phyloP scores from a whole-genome alignment of 2,113 vertebrate species.

The Nannobrachium achirus region DNA sequence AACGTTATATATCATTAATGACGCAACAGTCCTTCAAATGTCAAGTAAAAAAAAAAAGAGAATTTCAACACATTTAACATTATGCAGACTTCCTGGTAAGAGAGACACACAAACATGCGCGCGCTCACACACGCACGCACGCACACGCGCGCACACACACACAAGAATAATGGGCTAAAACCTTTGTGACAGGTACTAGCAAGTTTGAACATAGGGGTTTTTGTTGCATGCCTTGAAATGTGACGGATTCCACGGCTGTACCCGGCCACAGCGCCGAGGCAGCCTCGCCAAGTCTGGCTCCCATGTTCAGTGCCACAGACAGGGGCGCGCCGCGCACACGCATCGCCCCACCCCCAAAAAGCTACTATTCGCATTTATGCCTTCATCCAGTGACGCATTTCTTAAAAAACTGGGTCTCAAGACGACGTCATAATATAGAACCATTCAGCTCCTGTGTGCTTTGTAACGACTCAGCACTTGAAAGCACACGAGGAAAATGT shows the following conservation, averaged over 20 bases:
- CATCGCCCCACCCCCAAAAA: conserved; percentile 66
- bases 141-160: conserved; percentile 33
- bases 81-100: conserved; percentile 30
- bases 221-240: conserved; percentile 83
- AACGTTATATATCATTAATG: conserved; percentile 81
- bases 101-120: conserved; percentile 8
- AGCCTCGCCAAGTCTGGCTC: conserved; percentile 28
- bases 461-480: conserved; percentile 41
- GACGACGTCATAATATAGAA: conserved; percentile 78
- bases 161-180: conserved; percentile 67
- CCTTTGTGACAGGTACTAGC: conserved; percentile 67
- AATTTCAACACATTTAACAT: conserved; percentile 32
- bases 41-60: conserved; percentile 39
- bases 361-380: conserved; percentile 61
- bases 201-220: conserved; percentile 70
- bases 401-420: conserved; percentile 56
- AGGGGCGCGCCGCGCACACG: conserved; percentile 56
- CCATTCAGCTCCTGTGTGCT: conserved; percentile 75
- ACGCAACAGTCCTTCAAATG: conserved; percentile 76
- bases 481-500: conserved; percentile 32
- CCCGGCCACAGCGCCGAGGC: conserved; percentile 53
- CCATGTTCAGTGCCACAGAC: conserved; percentile 59
- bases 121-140: conserved; percentile 13
- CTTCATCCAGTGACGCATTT: conserved; percentile 72
- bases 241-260: conserved; percentile 70